A percentile compares a stretch with the other conserved stretches of the same genome.
phyloP scores from a whole-genome alignment of 2,888 invertebrate genomes.

The Diadegma fenestrale region DNA sequence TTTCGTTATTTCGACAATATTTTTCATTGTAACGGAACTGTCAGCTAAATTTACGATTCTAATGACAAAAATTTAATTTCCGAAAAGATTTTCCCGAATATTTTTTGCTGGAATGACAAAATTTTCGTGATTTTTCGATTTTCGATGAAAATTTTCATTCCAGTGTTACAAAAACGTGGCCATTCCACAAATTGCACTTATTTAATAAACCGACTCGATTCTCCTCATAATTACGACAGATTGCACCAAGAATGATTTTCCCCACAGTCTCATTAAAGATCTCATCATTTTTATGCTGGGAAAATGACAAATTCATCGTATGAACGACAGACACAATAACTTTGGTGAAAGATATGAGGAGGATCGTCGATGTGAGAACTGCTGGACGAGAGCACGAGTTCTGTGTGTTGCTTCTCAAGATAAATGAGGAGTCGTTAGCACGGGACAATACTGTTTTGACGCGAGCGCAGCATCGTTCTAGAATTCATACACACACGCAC shows the following conservation, averaged over 20 bases:
- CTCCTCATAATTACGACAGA: too few species aligned
- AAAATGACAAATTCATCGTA: slow-evolving; percentile 54
- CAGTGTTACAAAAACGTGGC: too few species aligned
- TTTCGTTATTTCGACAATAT: too few species aligned
- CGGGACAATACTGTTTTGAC: slow-evolving; percentile 83
- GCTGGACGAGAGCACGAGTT: slow-evolving; percentile 9
- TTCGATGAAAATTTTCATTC: too few species aligned
- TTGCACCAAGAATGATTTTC: neutral
- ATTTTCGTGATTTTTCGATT: too few species aligned
- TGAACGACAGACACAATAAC: slow-evolving; percentile 6
- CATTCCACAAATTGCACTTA: too few species aligned
- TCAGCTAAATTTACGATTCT: too few species aligned
- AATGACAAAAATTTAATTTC: too few species aligned
- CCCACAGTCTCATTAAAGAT: neutral
- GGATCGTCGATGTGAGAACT: slow-evolving; percentile 12
- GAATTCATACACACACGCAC: slow-evolving; percentile 68
- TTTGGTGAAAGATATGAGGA: neutral
- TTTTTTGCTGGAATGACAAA: too few species aligned
- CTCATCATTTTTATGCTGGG: neutral
- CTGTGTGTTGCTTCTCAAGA: slow-evolving; percentile 54
- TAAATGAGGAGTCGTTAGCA: slow-evolving; percentile 78
- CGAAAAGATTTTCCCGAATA: too few species aligned
- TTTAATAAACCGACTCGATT: too few species aligned
- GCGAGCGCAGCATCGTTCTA: slow-evolving; percentile 69
- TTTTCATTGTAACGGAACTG: too few species aligned